Evolutionary conservation across 1,140 invertebrate species (phyloP).

Genomic region (Mercenaria mercenaria): DNA sequence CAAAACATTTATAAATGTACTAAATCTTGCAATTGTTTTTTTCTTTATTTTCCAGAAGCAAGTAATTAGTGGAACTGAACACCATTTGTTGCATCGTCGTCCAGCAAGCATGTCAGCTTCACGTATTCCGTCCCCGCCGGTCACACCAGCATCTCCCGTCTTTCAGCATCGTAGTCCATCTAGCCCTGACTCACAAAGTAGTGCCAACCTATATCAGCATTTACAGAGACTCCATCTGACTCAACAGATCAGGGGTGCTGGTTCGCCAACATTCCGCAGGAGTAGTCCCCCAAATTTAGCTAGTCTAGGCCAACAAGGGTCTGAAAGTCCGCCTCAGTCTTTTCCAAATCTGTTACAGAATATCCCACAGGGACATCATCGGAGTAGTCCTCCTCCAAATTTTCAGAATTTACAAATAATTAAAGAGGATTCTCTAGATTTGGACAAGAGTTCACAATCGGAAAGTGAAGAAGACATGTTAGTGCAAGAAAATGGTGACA

Average conservation of each 20-base stretch:
- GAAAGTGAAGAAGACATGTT: constrained; percentile 84
- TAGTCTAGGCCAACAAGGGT: constrained; percentile 52
- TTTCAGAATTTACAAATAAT: constrained; percentile 93
- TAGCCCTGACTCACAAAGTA: constrained; percentile 69
- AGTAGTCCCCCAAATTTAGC: constrained; percentile 69
- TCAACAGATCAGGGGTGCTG: constrained; percentile 78
- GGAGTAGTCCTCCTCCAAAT: constrained; percentile 82
- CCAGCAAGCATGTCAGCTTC: constrained; percentile 61
- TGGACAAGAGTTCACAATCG: constrained; percentile 80
- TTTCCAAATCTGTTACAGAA: constrained; percentile 76
- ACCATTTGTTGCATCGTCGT: constrained; percentile 84
- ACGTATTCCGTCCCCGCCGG: constrained; percentile 74
- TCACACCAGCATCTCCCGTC: constrained; percentile 77
- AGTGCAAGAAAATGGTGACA: constrained; percentile 70
- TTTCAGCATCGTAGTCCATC: constrained; percentile 79
- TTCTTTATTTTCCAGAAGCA: constrained; percentile 79
- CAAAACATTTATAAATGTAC: too few relatives aligned
- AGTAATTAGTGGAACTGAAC: constrained; percentile 81
- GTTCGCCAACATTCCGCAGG: constrained; percentile 66
- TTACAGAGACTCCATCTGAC: constrained; percentile 86
- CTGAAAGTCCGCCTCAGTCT: constrained; percentile 72
- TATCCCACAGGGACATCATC: constrained; percentile 74
- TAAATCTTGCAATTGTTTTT: too few relatives aligned
- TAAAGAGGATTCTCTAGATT: constrained; percentile 90
- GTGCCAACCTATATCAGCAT: constrained; percentile 83